Conservation (phyloP, 1,140 invertebrate species). For the Zaprionus capensis region DNA sequence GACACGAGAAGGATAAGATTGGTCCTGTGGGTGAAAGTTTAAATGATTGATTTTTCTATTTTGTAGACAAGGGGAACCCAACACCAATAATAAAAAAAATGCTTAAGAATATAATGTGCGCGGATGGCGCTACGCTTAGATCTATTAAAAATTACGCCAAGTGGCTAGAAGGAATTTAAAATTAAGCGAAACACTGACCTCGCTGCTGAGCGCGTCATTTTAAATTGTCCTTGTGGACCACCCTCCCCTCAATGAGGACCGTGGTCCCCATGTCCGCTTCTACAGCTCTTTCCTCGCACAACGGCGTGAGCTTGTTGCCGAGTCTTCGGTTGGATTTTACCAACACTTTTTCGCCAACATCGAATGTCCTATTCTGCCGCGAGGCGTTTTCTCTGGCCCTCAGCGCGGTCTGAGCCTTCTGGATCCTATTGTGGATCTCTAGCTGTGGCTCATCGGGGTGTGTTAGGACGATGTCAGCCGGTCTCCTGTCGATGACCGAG, state of each 20-base stretch:
- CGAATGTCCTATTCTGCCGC: not conserved
- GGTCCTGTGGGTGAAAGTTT: too few relatives aligned
- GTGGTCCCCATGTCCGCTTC: conserved; percentile 6
- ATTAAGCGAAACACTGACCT: too few relatives aligned
- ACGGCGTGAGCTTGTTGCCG: not conserved
- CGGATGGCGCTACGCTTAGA: not conserved
- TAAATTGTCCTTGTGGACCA: not conserved
- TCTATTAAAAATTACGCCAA: too few relatives aligned
- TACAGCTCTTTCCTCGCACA: not conserved
- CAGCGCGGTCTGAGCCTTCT: conserved; percentile 3
- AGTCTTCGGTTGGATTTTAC: not conserved
- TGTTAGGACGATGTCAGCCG: not conserved
- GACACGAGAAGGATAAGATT: too few relatives aligned
- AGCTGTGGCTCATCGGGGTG: conserved; percentile 13
- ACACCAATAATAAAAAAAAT: too few relatives aligned
- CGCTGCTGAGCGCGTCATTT: not conserved
- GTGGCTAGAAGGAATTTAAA: not conserved
- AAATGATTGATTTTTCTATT: too few relatives aligned
- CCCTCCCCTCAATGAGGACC: not conserved
- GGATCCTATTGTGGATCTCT: not conserved
- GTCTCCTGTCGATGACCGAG: not conserved
- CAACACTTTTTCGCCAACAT: not conserved
- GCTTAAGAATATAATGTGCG: too few relatives aligned
- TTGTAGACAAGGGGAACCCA: too few relatives aligned
- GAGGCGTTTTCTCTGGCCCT: conserved; percentile 6